Percentiles rank a stretch among this genome's conserved stretches.
phyloP scores from a whole-genome alignment of 2,797 vertebrate species.

The Gobio occitaniae region DNA sequence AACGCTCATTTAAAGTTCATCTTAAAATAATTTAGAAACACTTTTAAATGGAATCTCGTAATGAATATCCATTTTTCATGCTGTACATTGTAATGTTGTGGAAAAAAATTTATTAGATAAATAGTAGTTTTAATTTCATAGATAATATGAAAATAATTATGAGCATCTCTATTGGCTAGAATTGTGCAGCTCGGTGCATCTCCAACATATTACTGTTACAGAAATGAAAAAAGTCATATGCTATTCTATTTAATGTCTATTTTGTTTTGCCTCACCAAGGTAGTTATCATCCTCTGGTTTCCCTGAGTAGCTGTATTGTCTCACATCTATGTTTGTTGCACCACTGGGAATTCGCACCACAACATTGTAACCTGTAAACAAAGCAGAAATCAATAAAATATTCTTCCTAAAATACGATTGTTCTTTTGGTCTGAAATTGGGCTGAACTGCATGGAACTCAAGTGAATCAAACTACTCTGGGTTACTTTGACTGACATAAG shows the following conservation, averaged over 20 bases:
- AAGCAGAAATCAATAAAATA: not conserved
- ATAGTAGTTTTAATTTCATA: not conserved
- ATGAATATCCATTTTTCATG: not conserved
- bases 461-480: not conserved
- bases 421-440: not conserved
- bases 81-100: not conserved
- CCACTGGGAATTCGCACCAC: conserved; percentile 96
- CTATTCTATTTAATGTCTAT: not conserved
- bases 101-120: not conserved
- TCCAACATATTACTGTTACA: not conserved
- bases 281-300: conserved; percentile 99
- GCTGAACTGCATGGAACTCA: not conserved
- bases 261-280: conserved; percentile 84
- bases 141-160: not conserved
- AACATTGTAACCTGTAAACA: conserved; percentile 89
- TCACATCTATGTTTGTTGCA: conserved; percentile 97
- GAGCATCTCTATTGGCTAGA: not conserved
- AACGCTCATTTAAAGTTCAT: not conserved
- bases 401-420: not conserved
- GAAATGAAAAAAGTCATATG: not conserved
- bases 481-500: not conserved
- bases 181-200: not conserved
- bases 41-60: not conserved
- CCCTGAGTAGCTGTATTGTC: conserved; percentile 98
- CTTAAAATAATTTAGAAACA: not conserved